Evolutionary conservation across 2,113 vertebrate genomes (phyloP).

Genomic region (Nansenia antarctica): DNA sequence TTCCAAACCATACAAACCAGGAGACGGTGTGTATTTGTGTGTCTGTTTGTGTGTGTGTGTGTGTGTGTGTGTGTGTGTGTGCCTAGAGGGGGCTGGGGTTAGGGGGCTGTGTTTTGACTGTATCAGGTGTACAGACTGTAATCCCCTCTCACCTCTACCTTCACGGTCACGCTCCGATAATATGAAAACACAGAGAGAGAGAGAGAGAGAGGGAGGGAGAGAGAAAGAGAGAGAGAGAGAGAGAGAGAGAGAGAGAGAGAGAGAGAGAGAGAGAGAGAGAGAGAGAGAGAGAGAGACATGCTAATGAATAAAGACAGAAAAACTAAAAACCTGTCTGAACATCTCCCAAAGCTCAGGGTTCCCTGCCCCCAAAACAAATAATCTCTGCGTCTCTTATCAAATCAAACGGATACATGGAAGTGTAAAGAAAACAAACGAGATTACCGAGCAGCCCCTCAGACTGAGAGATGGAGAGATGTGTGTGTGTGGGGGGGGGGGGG

Average conservation of each 20-base stretch:
- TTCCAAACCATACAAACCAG: constrained; percentile 66
- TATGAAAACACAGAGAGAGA: constrained; percentile 38
- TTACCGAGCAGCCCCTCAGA: neutral
- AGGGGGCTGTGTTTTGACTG: constrained; percentile 65
- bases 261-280: neutral
- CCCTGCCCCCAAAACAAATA: constrained; percentile 61
- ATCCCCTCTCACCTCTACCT: constrained; percentile 37
- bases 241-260: neutral
- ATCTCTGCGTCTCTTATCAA: constrained; percentile 52
- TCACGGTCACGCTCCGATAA: constrained; percentile 35
- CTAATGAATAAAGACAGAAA: constrained; percentile 43
- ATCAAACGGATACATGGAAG: constrained; percentile 59
- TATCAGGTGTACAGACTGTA: constrained; percentile 67
- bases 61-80: constrained; percentile 33
- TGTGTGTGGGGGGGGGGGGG: constrained; percentile 29
- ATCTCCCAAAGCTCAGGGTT: constrained; percentile 42
- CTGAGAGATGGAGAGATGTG: neutral
- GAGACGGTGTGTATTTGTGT: constrained; percentile 30
- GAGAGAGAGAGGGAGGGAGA: constrained; percentile 31
- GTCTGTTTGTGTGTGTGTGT: constrained; percentile 8
- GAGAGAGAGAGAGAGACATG: neutral
- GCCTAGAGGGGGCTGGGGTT: constrained; percentile 46
- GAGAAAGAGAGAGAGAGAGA: neutral
- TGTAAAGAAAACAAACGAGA: constrained; percentile 10
- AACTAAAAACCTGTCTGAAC: constrained; percentile 39